Conservation (phyloP, 2,113 vertebrate species). For the Hippopotamus amphibius region DNA sequence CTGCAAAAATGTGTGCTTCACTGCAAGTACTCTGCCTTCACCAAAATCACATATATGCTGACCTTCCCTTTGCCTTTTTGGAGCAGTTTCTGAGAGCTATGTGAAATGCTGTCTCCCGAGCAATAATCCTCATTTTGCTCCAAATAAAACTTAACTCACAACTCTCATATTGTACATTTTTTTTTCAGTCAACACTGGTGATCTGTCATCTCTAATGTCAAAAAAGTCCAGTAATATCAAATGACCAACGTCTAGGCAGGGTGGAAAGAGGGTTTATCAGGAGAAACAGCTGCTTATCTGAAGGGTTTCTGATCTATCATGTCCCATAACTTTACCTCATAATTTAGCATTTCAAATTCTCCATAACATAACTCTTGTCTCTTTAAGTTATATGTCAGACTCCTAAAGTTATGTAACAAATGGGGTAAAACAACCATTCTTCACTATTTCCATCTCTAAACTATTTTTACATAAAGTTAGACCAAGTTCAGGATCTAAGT, state of each 20-base stretch:
- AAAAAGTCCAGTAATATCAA: neutral
- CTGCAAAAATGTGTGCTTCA: neutral
- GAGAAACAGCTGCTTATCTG: neutral
- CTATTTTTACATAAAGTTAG: neutral
- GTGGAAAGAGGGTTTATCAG: neutral
- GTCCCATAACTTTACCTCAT: neutral
- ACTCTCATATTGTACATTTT: neutral
- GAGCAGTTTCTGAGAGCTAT: neutral
- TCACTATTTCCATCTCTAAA: neutral
- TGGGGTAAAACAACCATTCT: neutral
- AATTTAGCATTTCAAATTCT: neutral
- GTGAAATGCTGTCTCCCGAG: neutral
- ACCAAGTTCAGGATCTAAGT: neutral
- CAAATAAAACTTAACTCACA: neutral
- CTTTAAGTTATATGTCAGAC: neutral
- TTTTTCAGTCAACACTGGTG: neutral
- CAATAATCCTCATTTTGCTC: neutral
- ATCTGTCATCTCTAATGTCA: neutral
- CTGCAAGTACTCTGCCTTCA: neutral
- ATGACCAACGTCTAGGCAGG: neutral
- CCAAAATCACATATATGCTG: neutral
- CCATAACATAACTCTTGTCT: neutral
- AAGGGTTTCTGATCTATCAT: neutral
- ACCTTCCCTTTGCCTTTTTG: neutral
- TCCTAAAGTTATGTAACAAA: neutral